Evolutionary conservation across 1,140 invertebrate genomes (phyloP).

Genomic region (Dryas iulia): DNA sequence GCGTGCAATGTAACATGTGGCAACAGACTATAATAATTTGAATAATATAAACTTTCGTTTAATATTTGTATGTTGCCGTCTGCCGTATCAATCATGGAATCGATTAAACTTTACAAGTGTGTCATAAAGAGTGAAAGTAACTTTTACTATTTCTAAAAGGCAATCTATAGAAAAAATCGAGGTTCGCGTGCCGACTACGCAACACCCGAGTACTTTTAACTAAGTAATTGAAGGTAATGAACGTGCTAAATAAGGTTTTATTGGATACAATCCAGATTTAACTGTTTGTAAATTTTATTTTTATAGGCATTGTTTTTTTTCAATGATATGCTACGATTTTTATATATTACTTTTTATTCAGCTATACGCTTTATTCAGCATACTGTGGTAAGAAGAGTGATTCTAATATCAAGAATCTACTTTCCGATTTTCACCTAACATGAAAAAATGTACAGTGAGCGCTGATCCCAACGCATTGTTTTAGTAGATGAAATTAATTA

Average conservation of each 20-base stretch:
- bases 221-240: conserved; percentile 7
- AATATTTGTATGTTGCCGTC: not conserved
- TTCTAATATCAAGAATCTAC: too few species aligned
- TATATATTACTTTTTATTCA: too few species aligned
- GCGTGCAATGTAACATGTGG: not conserved
- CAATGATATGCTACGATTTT: not conserved
- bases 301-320: not conserved
- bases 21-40: not conserved
- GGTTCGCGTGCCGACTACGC: conserved; percentile 21
- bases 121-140: conserved; percentile 28
- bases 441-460: too few species aligned
- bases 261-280: not conserved
- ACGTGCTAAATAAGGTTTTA: conserved; percentile 10
- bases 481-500: too few species aligned
- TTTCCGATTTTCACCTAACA: too few species aligned
- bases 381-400: too few species aligned
- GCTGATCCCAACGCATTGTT: too few species aligned
- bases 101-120: conserved; percentile 11
- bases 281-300: not conserved
- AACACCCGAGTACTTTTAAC: conserved; percentile 8
- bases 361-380: too few species aligned
- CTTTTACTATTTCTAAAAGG: conserved; percentile 32
- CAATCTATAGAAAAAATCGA: conserved; percentile 22
- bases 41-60: not conserved
- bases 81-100: not conserved